These are phyloP conservation scores for Bombycilla garrulus DNA, from an alignment of 2,113 vertebrate species.

Conservation along the genomic window DNA sequence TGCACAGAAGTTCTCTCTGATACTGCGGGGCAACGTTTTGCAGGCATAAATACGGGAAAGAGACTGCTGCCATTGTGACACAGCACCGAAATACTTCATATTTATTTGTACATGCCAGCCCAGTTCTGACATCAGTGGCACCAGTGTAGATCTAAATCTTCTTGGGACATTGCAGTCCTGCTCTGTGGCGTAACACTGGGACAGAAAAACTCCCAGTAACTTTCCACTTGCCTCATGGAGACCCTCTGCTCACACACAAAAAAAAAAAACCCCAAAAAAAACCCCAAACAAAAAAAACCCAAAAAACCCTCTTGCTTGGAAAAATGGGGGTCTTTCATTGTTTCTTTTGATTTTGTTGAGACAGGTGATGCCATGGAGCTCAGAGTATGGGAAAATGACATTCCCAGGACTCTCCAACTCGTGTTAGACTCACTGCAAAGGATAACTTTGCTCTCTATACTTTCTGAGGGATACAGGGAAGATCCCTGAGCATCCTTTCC, in stretches of 20 bases:
- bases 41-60: not conserved
- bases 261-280: too few species aligned
- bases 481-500: not conserved
- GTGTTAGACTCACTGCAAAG: not conserved
- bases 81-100: constrained; percentile 3
- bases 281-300: too few species aligned
- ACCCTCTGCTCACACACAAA: not conserved
- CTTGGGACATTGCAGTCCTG: not conserved
- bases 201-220: not conserved
- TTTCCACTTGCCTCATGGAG: not conserved
- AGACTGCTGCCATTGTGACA: constrained; percentile 11
- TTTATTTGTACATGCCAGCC: constrained; percentile 18
- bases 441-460: fast-evolving
- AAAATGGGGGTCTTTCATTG: not conserved
- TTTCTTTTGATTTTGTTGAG: not conserved
- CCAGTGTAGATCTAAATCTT: not conserved
- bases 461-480: not conserved
- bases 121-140: constrained; percentile 6
- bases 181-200: not conserved
- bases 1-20: constrained; percentile 25
- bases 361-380: not conserved
- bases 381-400: not conserved
- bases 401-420: not conserved
- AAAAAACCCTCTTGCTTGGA: not conserved
- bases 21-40: not conserved